Base-by-base conservation (phyloP, 2,113 vertebrate genomes). In the Genyomyrus donnyi region DNA sequence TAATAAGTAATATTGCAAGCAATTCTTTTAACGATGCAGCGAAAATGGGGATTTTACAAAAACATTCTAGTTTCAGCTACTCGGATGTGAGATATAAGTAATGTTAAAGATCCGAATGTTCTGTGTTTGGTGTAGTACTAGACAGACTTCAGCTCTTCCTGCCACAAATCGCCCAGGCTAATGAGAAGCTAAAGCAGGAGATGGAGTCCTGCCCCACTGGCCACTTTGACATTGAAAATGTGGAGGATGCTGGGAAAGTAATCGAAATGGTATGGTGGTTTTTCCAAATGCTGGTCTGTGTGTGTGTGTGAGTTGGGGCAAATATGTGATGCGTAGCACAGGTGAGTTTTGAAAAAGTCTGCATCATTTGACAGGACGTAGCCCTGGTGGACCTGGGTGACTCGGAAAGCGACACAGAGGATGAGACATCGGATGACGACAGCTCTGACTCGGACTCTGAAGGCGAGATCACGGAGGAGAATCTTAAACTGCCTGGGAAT, bases 191-290 rank as follows among this genome's bases (percentile, higher is more conserved):
- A 48, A 95, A 90, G 91, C 95, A 92, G 93, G 96, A 97, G 92
- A 97, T 98, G 93, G 94, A 96, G 15, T 92, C 93, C 1, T 93
- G 94, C 50, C 95, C 97, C 3, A 92, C 93, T 56, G 96, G 96
- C 53, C 91, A 50, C 53, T 99, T 98, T 92, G 96, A 98, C 92
- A 98, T 98, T 35, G 98, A 99, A 94, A 94, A 95, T 10, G 92
- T 97, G 53, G 96, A 97, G n/a, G 94, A 91, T 11, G 93, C 93
- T 0, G 96, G 96, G 91, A 96, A 95, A 85, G 90, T 99, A 83
- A 97, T 99, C 92, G 97, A 99, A 93, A 98, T 99, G 98, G 98
- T 98, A 95, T 96, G 94, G 66, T 11, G 52, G 31, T 48, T n/a
- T 7, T 27, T 31, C 6, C 2, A 80, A 19, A 80, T 3, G 35